phyloP scores from a whole-genome alignment of 1,140 invertebrate species.

The Planococcus citri region DNA sequence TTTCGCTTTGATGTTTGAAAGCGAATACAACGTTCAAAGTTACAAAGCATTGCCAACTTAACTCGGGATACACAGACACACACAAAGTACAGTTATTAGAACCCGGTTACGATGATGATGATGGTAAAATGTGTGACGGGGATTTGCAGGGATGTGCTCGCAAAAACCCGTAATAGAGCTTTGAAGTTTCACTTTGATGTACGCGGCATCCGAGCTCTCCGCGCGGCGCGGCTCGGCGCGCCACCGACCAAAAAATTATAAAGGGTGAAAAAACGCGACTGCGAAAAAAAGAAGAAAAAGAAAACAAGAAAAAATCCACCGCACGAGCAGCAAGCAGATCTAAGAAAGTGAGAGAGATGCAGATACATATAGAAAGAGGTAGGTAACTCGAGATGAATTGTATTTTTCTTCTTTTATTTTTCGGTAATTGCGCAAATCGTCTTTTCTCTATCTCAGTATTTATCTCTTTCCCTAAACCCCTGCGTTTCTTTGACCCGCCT shows the following conservation, averaged over 20 bases:
- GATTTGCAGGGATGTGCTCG: constrained; percentile 9
- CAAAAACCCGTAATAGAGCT: constrained; percentile 9
- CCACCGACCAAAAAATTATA: constrained; percentile 9
- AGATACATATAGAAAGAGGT: neutral
- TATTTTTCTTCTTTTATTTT: constrained; percentile 9
- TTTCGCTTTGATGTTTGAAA: constrained; percentile 18
- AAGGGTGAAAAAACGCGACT: constrained; percentile 5
- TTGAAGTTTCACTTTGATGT: constrained; percentile 18
- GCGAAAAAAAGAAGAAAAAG: neutral
- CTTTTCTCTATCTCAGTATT: neutral
- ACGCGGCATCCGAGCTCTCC: neutral
- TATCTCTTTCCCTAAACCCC: no score
- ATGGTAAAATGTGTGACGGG: constrained; percentile 9
- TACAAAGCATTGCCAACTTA: constrained; percentile 16
- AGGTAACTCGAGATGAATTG: constrained; percentile 13
- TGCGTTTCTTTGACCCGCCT: no score
- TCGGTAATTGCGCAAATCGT: constrained; percentile 7
- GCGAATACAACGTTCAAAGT: constrained; percentile 16
- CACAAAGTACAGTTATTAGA: constrained; percentile 14
- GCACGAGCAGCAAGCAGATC: no score
- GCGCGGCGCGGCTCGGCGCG: no score
- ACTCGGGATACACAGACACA: constrained; percentile 11
- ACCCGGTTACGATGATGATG: constrained; percentile 10
- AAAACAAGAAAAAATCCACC: no score
- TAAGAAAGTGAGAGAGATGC: no score